These are phyloP conservation scores for Neomonachus schauinslandi DNA, from an alignment of 2,113 vertebrate genomes.

Conservation along the genomic window DNA sequence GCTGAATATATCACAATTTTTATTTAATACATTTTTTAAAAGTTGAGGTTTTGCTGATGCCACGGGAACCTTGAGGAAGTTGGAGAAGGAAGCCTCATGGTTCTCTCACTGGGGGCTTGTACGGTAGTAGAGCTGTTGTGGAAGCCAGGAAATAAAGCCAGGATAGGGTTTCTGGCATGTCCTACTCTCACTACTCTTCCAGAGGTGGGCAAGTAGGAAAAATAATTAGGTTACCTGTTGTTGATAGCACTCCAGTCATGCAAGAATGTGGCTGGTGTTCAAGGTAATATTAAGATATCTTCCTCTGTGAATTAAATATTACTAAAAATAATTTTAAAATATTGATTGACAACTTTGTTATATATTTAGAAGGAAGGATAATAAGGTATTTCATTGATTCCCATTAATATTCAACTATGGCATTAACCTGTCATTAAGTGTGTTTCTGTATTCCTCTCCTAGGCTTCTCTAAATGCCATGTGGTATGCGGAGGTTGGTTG, in stretches of 20 bases:
- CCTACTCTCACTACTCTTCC: neutral
- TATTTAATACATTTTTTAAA: constrained; percentile 9
- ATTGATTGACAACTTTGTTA: neutral
- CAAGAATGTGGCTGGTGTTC: neutral
- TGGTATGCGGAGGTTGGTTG: constrained; percentile 93
- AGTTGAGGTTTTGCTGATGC: constrained; percentile 49
- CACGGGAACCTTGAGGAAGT: neutral
- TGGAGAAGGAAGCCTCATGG: neutral
- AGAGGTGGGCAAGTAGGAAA: neutral
- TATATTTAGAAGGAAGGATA: constrained; percentile 44
- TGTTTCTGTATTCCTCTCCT: constrained; percentile 88
- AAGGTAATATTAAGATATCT: neutral
- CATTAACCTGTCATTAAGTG: constrained; percentile 77
- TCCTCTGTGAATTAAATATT: constrained; percentile 51
- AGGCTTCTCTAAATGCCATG: constrained; percentile 90
- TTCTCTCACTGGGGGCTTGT: neutral
- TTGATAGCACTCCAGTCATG: neutral
- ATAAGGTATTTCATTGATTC: constrained; percentile 55
- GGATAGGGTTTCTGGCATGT: neutral
- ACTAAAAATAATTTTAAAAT: neutral
- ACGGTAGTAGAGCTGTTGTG: neutral
- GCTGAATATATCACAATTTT: neutral
- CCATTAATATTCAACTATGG: constrained; percentile 41
- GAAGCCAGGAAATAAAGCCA: neutral
- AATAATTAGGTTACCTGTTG: neutral